Base-by-base conservation (phyloP, 2,888 invertebrate genomes). In the Marronus borbonicus region DNA sequence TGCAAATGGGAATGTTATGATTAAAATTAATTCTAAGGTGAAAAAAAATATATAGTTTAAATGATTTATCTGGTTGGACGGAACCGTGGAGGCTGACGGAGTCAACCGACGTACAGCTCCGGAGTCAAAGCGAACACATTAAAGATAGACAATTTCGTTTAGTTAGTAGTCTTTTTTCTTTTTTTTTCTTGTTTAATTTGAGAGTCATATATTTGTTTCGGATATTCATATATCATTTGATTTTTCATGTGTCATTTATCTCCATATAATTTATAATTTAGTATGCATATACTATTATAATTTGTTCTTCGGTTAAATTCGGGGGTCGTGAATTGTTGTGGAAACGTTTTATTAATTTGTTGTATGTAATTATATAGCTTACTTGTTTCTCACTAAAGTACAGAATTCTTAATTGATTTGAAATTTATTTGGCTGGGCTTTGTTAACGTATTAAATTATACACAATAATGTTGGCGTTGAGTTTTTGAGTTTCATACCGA, bases 51-150 rank as follows among this genome's bases (percentile, higher is more conserved):
- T 24, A 60, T 60, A 60, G 24, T 60, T 60, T 60, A 8, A 60
- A 8, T 24, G 60, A 60, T 24, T 60, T 60, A 60, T 60, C 17
- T 60, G 24, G 60, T 20, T 24, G 60, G 60, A 24, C 17, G 60
- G 60, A 60, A 60, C 24, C 60, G 20, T 60, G 60, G 60, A 60
- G 60, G 24, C 60, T 60, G 60, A 60, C 60, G 60, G 24, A 60
- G 60, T 28, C 24, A 24, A 20, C 60, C 3, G 60, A 24, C 60
- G 20, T 17, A 58, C 58, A 17, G 1, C 7, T 17, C n/a, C 60
- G 24, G 24, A 24, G 0, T 24, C 60, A 1, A 24, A 24, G 24
- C 0, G 24, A 24, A 24, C 24, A 24, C 20, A 17, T 60, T 17
- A 24, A 24, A 24, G 17, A 60, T 20, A 60, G 60, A 24, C 60